phyloP scores from a whole-genome alignment of 64 coral and sea anemone species.

The Anthopleura sola region DNA sequence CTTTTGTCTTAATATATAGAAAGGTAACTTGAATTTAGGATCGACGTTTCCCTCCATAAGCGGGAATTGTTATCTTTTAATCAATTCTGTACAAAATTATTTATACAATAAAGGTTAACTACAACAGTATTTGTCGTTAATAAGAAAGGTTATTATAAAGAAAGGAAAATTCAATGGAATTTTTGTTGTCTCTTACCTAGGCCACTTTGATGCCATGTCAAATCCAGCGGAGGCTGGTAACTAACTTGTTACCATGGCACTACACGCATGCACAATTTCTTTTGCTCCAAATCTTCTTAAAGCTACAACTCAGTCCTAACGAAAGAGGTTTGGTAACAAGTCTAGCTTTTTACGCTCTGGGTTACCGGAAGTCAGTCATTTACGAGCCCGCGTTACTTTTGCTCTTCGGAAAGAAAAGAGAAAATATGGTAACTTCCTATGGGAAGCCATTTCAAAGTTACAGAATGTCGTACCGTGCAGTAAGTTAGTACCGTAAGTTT shows the following conservation, averaged over 20 bases:
- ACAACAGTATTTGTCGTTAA: neutral
- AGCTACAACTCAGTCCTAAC: neutral
- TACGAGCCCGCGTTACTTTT: too few relatives aligned
- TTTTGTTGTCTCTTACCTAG: neutral
- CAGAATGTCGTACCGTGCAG: too few relatives aligned
- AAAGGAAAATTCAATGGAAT: neutral
- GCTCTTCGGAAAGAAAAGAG: too few relatives aligned
- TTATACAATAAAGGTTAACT: slow-evolving; percentile 5
- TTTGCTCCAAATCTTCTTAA: neutral
- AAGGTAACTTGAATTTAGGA: neutral
- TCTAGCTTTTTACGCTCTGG: too few relatives aligned
- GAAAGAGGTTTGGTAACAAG: neutral
- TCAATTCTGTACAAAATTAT: slow-evolving; percentile 19
- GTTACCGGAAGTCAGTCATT: neutral
- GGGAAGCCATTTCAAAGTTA: too few relatives aligned
- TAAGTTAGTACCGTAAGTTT: too few relatives aligned
- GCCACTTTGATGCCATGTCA: neutral
- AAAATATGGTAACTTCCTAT: too few relatives aligned
- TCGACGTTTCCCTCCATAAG: neutral
- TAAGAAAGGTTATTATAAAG: neutral
- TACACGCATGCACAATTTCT: neutral
- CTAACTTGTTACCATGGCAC: neutral
- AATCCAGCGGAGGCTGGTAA: neutral
- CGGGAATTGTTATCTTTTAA: neutral
- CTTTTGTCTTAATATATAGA: neutral